Evolutionary conservation across 2,113 vertebrate species (phyloP).

Genomic region (Todiramphus chloris): DNA sequence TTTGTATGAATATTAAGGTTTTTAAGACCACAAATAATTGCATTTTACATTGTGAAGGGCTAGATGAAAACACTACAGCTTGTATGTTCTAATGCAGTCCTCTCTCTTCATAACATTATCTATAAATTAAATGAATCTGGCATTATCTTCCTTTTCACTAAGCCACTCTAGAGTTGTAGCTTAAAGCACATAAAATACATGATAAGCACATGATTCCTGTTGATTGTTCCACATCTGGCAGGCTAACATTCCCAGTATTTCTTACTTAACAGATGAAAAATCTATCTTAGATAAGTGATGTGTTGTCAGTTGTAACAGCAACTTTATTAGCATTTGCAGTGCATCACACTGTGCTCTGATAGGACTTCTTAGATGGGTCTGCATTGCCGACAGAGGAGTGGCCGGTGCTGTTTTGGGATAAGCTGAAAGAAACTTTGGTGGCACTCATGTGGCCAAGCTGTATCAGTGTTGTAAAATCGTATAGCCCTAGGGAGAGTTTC

Average conservation of each 20-base stretch:
- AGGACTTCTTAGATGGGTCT: background rate
- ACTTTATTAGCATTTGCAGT: background rate
- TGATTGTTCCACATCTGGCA: slow-evolving; percentile 59
- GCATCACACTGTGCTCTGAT: background rate
- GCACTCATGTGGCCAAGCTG: background rate
- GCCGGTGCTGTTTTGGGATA: background rate
- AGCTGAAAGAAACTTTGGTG: background rate
- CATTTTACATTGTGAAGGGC: background rate
- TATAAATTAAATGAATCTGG: background rate
- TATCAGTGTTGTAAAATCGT: background rate
- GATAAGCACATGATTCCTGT: slow-evolving; percentile 6
- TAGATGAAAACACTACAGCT: background rate
- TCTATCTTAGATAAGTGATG: slow-evolving; percentile 34
- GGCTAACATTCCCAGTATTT: slow-evolving; percentile 42
- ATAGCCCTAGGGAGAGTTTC: background rate
- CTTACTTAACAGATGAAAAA: slow-evolving; percentile 33
- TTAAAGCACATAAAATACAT: slow-evolving; percentile 62
- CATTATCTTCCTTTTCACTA: background rate
- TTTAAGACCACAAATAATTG: background rate
- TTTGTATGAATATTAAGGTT: background rate
- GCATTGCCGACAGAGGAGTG: background rate
- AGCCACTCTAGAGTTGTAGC: slow-evolving; percentile 37
- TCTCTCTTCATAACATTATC: background rate
- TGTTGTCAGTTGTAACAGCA: slow-evolving; percentile 45
- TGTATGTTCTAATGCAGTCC: background rate